A percentile compares a stretch with the other conserved stretches of the same genome.
phyloP scores from a whole-genome alignment of 2,888 invertebrate genomes.

The Andrena hattorfiana region DNA sequence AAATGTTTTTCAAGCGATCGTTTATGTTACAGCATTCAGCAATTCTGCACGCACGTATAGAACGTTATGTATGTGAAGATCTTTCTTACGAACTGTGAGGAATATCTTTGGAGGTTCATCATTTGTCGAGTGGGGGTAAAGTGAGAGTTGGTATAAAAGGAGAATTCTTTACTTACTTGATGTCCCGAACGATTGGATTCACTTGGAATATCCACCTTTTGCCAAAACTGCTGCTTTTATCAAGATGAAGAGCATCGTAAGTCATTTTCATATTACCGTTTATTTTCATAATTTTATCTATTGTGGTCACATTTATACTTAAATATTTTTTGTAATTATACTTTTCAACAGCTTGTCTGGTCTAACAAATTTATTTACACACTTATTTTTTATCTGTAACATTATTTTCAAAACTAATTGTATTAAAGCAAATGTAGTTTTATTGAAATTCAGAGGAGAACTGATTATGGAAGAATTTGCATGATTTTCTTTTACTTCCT shows the following conservation, averaged over 20 bases:
- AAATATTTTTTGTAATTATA: neutral
- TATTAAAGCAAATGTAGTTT: neutral
- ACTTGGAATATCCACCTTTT: constrained; percentile 59
- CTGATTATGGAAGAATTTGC: too few relatives aligned
- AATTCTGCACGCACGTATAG: constrained; percentile 37
- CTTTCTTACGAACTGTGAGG: constrained; percentile 55
- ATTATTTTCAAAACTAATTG: neutral
- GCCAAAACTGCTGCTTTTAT: constrained; percentile 21
- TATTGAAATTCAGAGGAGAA: neutral
- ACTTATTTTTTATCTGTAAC: neutral
- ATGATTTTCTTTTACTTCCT: neutral
- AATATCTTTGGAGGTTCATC: constrained; percentile 66
- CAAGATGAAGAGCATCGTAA: constrained; percentile 86
- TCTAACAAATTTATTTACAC: neutral
- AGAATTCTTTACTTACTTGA: constrained; percentile 82
- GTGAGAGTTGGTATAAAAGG: constrained; percentile 85
- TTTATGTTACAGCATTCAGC: neutral
- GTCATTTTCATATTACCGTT: constrained; percentile 66
- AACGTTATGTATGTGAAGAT: constrained; percentile 28
- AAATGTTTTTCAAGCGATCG: neutral
- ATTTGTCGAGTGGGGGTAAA: constrained; percentile 78
- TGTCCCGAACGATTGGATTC: constrained; percentile 80
- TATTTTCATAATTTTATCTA: neutral
- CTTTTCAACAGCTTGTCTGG: neutral
- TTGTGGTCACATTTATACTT: neutral